Base-by-base conservation (phyloP, 2,797 vertebrate genomes). In the Hypotaenidia okinawae region DNA sequence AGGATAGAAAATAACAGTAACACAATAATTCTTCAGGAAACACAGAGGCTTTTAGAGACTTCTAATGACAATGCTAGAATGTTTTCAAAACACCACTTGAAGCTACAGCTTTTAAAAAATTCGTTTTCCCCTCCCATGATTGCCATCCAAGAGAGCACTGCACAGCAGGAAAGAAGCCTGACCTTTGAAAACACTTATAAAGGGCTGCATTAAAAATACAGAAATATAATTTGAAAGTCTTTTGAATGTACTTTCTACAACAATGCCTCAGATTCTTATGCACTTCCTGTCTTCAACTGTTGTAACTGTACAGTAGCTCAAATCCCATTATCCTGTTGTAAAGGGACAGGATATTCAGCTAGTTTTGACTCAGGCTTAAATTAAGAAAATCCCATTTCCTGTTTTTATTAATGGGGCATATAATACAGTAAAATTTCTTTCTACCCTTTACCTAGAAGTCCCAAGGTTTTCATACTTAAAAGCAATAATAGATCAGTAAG, bases 61-160 rank as follows among this genome's bases (percentile, higher is more conserved):
- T 86, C 37, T 59, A 84, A 84, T 85, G 49, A 80, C 4, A 16
- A 37, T 41, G 17, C 7, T 70, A 67, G 18, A 75, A 62, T 55
- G n/a, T 89, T 93, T 90, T 64, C 75, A 78, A 84, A 94, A 61
- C 23, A 87, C 14, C 37, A 78, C 21, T 87, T 92, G 21, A 92
- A 92, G 69, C 30, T 32, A 73, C 90, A 87, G 27, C 69, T 74
- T 85, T 95, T 93, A 43, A 61, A 94, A 89, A 74, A 80, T 66
- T 47, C 1, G 5, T 55, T 89, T 92, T 62, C 9, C 19, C 14
- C 25, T 84, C 77, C 32, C 35, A 58, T 69, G 87, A 87, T 12
- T 89, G 75, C 61, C 62, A 92, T 75, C 49, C 54, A 68, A 77
- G 64, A 87, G 57, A 90, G 37, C 25, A 83, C 23, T 85, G 37